Base-by-base conservation (phyloP, 92 coral and sea anemone species). In the Zoanthus sansibaricus region DNA sequence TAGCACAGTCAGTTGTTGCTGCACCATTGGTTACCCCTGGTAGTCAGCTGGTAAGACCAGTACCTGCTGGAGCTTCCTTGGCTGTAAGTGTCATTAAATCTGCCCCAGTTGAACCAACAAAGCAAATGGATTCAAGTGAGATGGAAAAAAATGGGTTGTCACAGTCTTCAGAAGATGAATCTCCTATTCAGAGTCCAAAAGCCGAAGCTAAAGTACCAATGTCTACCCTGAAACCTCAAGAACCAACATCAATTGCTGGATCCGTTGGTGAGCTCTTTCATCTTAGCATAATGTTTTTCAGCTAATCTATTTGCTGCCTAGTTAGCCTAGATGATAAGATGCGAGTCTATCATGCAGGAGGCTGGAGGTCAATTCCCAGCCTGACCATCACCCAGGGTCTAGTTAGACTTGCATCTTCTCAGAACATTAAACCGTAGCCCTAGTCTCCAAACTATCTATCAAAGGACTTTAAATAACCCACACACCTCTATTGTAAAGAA, bases 51-150 rank as follows among this genome's bases (percentile, higher is more conserved):
- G 30, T 89, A 10, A 88, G 89, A 72, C 56, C 54, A 7, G 85
- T 89, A 31, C 88, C 93, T 37, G 89, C 94, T 42, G 91, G 92
- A 47, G 88, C 96, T 4, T 94, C 94, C 20, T 83, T 93, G 25
- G 94, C 98, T 62, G 98, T 95, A 66, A 95, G 98, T 87, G 98
- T 95, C 44, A 95, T 95, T 71, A 95, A 95, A 91, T 86, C 98
- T 13, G 91, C 98, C 1, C 71, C 88, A 48, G 21, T 46, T 47
- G 94, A 87, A 67, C 88, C 91, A 59, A 85, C 85, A 6, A 91
- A 86, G 51, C 88, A 87, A 51, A 32, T 16, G 13, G 90, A 93
- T 7, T 83, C 92, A 64, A 56, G 48, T 77, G 98, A 95, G 25
- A 13, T 85, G 10, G 98, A 93, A 56, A 95, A 91, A 82, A 95